Base-by-base conservation (phyloP, 2,113 vertebrate species). In the Corythaixoides concolor region DNA sequence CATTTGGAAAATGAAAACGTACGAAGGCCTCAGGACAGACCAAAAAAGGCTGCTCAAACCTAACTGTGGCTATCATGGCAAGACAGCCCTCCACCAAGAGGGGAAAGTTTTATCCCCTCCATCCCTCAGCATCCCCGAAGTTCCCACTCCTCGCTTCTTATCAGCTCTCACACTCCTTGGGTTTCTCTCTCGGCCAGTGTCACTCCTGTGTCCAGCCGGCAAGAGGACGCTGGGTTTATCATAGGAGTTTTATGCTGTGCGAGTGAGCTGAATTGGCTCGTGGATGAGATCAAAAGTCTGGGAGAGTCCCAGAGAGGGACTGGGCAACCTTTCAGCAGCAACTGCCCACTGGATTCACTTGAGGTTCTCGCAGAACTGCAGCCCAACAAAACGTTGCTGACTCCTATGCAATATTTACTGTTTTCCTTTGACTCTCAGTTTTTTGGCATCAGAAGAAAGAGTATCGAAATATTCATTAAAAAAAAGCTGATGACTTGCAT, bases 1-100 rank as follows among this genome's bases (percentile, higher is more conserved):
- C 1, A 1, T 60, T 88, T 56, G 32, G 22, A 45, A 78, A 90
- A 64, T 1, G 0, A 41, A 63, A 33, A 22, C 0, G 0, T 30
- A 32, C 23, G 26, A 89, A 72, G 49, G 66, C 12, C 15, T 14
- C 17, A 59, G 33, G 18, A 27, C 17, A 32, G 58, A 91, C 15
- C 14, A 62, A 76, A 70, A 56, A 70, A 59, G 8, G 9, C 43
- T 56, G 24, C 21, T 92, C 22, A 67, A 75, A 89, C 32, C 43
- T 79, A 86, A 78, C 19, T 0, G 1, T 26, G 59, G 58, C 35
- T 52, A 43, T 7, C 11, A 55, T 33, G 47, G 12, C 0, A 12
- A 84, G 64, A 53, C n/a, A 70, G n/a, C 6, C 7, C 5, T 4
- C 13, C 26, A 32, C 12, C 12, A 55, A 50, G 27, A 80, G 0